Evolutionary conservation across 2,113 vertebrate species (phyloP), one percentile per base, ranked within the genome.

Genomic region (Rhagologus leucostigma): DNA sequence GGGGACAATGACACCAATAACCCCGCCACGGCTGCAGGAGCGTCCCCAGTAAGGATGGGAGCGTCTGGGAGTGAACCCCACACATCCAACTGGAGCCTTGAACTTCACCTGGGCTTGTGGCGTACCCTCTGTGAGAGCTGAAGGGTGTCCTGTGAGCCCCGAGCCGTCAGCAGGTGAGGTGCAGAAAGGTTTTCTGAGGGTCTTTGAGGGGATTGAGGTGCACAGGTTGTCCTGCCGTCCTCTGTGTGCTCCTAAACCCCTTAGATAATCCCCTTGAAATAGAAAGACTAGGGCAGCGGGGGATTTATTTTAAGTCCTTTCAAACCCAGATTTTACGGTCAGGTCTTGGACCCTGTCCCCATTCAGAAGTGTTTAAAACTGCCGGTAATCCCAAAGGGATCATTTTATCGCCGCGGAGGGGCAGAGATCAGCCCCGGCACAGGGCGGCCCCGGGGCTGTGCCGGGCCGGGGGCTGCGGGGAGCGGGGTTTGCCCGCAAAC

Each of bases 301-400:
- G 93, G 92, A 96, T 96, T 97, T 97, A 95, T 74, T 94, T 90
- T 90, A 96, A 97, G 59, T 87, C 71, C 67, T 94, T 94, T 92
- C 78, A 73, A 89, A 90, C 71, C 76, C 60, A 85, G 92, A 95
- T 94, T 95, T 93, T 87, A 88, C 4, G 60, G 78, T 91, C 87
- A 70, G 78, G 84, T 82, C 87, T 74, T 32, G 93, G 88, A 49
- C 95, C 75, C 83, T 68, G 75, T 81, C 46, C 52, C 46, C 82
- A 49, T 90, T 90, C 75, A 92, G 59, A 52, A 90, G 59, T 15
- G 63, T 93, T 94, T 71, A 74, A 77, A 87, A 55, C 24, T 41
- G 42, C 11, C n/a, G 9, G 21, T 88, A 85, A 80, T 70, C 86
- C 90, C 71, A 6, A 50, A 46, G 4, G 21, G 92, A 77, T 87